phyloP scores from a whole-genome alignment of 2,888 invertebrate species.

The Parthenolecanium corni region DNA sequence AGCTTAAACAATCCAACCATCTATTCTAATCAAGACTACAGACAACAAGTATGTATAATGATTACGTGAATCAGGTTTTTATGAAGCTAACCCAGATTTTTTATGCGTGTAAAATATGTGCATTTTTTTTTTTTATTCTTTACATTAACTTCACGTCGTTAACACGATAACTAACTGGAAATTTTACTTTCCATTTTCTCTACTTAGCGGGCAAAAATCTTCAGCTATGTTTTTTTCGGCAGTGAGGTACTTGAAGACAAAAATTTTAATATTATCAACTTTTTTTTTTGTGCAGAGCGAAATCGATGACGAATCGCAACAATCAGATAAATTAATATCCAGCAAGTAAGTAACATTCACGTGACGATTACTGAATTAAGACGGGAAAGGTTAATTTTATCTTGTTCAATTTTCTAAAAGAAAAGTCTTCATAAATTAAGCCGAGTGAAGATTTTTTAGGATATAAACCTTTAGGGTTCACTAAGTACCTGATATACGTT shows the following conservation, averaged over 20 bases:
- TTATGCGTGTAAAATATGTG: background rate
- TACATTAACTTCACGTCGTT: too few species aligned
- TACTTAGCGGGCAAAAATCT: too few species aligned
- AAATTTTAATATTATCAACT: background rate
- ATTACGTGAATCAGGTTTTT: background rate
- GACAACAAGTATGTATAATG: constrained; percentile 1
- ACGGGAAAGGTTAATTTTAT: too few species aligned
- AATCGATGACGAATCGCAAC: constrained; percentile 17
- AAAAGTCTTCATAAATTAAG: too few species aligned
- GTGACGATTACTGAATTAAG: background rate
- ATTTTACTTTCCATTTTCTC: too few species aligned
- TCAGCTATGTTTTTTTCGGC: too few species aligned
- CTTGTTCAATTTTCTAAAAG: too few species aligned
- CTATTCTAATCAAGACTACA: constrained; percentile 15
- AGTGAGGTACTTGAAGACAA: too few species aligned
- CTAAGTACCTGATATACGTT: too few species aligned
- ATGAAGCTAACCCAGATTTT: background rate
- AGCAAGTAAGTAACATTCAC: constrained; percentile 5
- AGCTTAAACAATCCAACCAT: constrained; percentile 2
- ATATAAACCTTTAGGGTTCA: too few species aligned
- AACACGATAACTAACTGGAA: too few species aligned
- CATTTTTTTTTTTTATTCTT: background rate
- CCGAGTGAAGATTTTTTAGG: too few species aligned
- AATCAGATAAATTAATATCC: constrained; percentile 23
- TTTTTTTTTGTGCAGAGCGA: constrained; percentile 8